These are phyloP conservation scores for Phaonia tiefii DNA, from an alignment of 2,888 invertebrate species.

Conservation along the genomic window DNA sequence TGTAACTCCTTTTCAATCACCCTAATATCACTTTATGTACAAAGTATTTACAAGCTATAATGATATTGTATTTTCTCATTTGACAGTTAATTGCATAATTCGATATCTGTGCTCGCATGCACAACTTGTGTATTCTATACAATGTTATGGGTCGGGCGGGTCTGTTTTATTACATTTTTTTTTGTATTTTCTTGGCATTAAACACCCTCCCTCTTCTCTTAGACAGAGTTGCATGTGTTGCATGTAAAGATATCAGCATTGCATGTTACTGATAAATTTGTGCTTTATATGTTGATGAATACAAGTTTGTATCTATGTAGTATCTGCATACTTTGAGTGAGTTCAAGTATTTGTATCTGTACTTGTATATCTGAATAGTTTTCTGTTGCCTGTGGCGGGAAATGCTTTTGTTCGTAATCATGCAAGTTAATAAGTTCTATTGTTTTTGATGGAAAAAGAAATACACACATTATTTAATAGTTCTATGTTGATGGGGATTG, in stretches of 20 bases:
- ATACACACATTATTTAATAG: neutral
- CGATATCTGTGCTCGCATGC: neutral
- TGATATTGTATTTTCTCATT: conserved; percentile 27
- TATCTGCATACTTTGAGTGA: too few species aligned
- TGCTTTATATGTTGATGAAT: neutral
- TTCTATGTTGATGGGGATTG: neutral
- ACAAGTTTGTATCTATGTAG: neutral
- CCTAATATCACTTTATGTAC: too few species aligned
- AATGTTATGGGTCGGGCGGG: too few species aligned
- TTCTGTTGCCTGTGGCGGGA: conserved; percentile 3
- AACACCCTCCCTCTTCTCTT: conserved; percentile 48
- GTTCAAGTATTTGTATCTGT: neutral
- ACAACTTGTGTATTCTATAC: neutral
- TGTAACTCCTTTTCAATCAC: too few species aligned
- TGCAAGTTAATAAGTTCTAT: conserved; percentile 11
- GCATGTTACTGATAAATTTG: conserved; percentile 36
- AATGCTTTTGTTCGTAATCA: conserved; percentile 11
- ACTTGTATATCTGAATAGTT: neutral
- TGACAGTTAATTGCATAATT: conserved; percentile 49
- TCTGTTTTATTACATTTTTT: neutral
- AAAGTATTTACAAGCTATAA: neutral
- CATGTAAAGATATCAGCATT: conserved; percentile 6
- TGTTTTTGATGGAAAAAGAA: conserved; percentile 9
- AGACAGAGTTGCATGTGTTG: conserved; percentile 29
- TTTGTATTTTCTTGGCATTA: neutral